Evolutionary conservation across 2,113 vertebrate genomes (phyloP).

Genomic region (Delphinapterus leucas): DNA sequence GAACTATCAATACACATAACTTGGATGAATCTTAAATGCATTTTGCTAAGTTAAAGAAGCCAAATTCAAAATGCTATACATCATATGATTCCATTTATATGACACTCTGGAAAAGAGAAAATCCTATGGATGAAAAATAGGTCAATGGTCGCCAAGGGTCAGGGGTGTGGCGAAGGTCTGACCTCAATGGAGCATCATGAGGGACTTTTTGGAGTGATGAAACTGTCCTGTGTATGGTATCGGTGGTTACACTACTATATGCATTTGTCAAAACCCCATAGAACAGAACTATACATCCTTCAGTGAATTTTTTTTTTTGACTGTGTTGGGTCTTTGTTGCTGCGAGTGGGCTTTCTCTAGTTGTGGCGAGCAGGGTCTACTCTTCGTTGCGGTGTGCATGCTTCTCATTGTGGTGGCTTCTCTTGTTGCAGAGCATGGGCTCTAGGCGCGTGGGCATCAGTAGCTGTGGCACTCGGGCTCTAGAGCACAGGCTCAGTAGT

Average conservation of each 20-base stretch:
- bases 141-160: neutral
- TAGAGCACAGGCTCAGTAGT: too few relatives aligned
- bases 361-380: too few relatives aligned
- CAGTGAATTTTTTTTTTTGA: neutral
- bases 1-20: neutral
- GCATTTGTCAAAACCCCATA: neutral
- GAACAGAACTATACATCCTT: neutral
- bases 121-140: neutral
- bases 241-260: neutral
- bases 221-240: neutral
- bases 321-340: too few relatives aligned
- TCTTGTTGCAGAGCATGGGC: too few relatives aligned
- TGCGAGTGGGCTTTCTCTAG: too few relatives aligned
- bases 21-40: neutral
- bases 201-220: neutral
- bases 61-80: neutral
- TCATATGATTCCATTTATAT: neutral
- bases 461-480: too few relatives aligned
- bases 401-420: too few relatives aligned
- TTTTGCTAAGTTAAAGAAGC: neutral
- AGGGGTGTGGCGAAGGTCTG: neutral
- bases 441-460: too few relatives aligned
- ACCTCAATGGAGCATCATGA: neutral
- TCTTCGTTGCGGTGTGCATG: fast-evolving
- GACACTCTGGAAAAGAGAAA: neutral